Evolutionary conservation across 2,888 invertebrate genomes (phyloP), one percentile per base, ranked within the genome.

Genomic region (Torymus tubicola): DNA sequence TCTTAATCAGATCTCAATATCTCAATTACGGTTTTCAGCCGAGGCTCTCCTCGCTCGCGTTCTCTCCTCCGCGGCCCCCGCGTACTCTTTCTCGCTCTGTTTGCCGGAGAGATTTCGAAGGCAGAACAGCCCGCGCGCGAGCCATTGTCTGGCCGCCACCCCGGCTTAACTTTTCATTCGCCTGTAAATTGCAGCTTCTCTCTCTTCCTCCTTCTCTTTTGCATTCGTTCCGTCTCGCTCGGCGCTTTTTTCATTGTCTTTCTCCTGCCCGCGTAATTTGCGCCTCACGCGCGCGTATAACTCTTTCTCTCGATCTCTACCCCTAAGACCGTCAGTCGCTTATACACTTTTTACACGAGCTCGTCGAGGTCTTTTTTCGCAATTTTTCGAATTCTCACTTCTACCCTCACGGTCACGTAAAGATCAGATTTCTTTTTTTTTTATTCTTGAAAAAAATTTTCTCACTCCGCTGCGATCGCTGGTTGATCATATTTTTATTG

Each of bases 1-100:
- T 90, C 88, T 90, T 90, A 90, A 90, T 90, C 89, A 90, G 88
- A 90, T 90, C 90, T 89, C 89, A 88, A 90, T 90, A 89, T 90
- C 89, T 89, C 90, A 90, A 90, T 90, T 90, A 90, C 87, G 88
- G 53, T 87, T 89, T 87, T 88, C 86, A 88, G 87, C 58, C 61
- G 52, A 57, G 14, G 31, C 31, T 53, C 60, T 21, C 12, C 31
- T 65, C 50, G n/a, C 69, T 18, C 13, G 13, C 55, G 13, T 16
- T 2, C n/a, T 3, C 18, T 53, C 14, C 24, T 60, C 84, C 84
- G 84, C 50, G 11, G 10, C 10, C 16, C 55, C 18, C 14, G 61
- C 84, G 84, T 85, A 87, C 86, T 87, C 87, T 87, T 85, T 58
- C 31, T 53, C 31, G 52, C 24, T 87, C 87, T 90, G 90, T 90